Conservation (phyloP, 1,140 invertebrate species). For the Megathymus violae region DNA sequence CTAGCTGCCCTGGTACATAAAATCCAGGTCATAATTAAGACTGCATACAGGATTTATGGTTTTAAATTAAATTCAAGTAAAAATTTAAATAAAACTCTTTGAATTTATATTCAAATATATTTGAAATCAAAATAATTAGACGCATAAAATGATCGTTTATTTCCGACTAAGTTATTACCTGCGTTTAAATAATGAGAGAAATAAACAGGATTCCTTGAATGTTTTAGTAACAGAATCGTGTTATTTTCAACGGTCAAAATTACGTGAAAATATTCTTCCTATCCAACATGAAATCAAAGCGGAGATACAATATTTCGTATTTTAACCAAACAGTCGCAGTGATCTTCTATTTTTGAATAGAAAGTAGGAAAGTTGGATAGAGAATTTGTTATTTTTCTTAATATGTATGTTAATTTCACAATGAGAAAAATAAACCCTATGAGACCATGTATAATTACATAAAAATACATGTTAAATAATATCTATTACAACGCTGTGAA, state of each 20-base stretch:
- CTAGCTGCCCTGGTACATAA: no score
- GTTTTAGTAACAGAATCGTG: slow-evolving; percentile 10
- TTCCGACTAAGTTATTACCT: background rate
- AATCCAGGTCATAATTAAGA: no score
- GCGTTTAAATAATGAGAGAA: slow-evolving; percentile 12
- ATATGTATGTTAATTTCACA: no score
- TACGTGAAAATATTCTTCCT: slow-evolving; percentile 38
- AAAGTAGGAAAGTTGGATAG: slow-evolving; percentile 45
- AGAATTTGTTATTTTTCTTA: slow-evolving; percentile 39
- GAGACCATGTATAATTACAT: no score
- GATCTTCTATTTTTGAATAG: slow-evolving; percentile 42
- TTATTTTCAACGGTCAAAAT: slow-evolving; percentile 21
- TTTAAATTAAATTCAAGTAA: no score
- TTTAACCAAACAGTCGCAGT: slow-evolving; percentile 48
- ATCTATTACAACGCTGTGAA: no score
- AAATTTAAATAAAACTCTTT: no score
- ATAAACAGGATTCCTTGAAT: slow-evolving; percentile 19
- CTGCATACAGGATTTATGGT: no score
- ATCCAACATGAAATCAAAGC: slow-evolving; percentile 27
- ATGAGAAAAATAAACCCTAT: no score
- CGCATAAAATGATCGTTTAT: background rate
- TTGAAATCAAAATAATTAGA: background rate
- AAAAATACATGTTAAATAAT: no score
- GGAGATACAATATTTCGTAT: slow-evolving; percentile 40
- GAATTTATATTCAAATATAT: no score